Base-by-base conservation (phyloP, 1,140 invertebrate genomes). In the Meloidogyne floridensis region DNA sequence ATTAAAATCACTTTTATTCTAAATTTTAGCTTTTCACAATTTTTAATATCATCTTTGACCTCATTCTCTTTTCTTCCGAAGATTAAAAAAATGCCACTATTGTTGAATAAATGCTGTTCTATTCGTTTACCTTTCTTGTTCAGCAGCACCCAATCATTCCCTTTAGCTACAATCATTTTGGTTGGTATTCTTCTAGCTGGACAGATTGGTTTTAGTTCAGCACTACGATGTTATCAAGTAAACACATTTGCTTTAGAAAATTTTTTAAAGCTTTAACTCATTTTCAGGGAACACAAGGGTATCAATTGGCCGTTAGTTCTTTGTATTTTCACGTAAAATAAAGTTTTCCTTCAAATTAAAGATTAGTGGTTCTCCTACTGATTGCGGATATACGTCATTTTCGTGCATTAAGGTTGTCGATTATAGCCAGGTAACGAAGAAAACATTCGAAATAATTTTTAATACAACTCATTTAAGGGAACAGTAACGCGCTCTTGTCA, bases 401-500 rank as follows among this genome's bases (percentile, higher is more conserved):
- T 7, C 59, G n/a, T 65, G 59, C 7, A 65, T 65, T 65, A 65
- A 65, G n/a, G 59, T 65, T 6, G 59, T 65, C n/a, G 59, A 65
- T 65, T 65, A n/a, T 65, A 65, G 59, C 59, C 59, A 65, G 59
- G 59, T 65, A 59, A 15, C 10, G 8, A 11, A 32, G 32, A 32
- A 32, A 32, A 32, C 32, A 56, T 15, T 4, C 8, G 13, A 15
- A 4, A 59, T 3, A 56, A 56, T 56, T 10, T 11, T 56, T 9
- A 32, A 32, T 56, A 56, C 3, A 15, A 15, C 15, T 59, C 6
- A 59, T 15, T 5, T 65, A 65, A 65, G 59, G 59, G 32, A 43
- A 71, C 72, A 51, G 51, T 53, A 69, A 79, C 77, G 7, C 77
- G 77, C n/a, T 69, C 77, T 42, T 79, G 77, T n/a, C 77, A 79